phyloP scores from a whole-genome alignment of 2,797 vertebrate genomes.

The Gallinago solitaria region DNA sequence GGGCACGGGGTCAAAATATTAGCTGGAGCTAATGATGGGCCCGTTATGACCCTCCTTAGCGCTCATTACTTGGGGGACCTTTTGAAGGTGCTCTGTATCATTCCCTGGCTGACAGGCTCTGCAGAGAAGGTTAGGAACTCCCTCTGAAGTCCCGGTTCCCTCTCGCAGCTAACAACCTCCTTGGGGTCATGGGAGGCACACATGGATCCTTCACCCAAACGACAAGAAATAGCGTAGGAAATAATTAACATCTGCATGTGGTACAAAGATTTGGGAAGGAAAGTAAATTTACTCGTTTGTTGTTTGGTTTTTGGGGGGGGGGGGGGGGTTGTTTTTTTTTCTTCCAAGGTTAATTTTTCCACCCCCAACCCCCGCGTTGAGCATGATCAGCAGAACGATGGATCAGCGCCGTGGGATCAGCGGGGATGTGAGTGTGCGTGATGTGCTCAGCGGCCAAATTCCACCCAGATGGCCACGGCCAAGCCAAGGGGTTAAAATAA shows the following conservation, averaged over 20 bases:
- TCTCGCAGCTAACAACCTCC: slow-evolving; percentile 13
- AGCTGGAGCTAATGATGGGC: slow-evolving; percentile 58
- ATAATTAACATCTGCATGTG: slow-evolving; percentile 67
- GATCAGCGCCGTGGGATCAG: neutral
- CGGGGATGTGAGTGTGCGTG: neutral
- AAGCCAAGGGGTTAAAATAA: slow-evolving; percentile 51
- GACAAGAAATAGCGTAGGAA: slow-evolving; percentile 57
- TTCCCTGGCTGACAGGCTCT: slow-evolving; percentile 60
- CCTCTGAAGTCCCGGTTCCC: slow-evolving; percentile 61
- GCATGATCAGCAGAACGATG: slow-evolving; percentile 23
- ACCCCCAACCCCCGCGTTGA: neutral
- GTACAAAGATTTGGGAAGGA: slow-evolving; percentile 36
- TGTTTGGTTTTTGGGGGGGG: neutral
- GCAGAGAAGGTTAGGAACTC: slow-evolving; percentile 54
- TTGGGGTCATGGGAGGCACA: slow-evolving; percentile 61
- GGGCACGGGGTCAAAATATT: slow-evolving; percentile 68
- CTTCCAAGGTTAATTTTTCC: slow-evolving; percentile 17
- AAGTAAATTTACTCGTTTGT: slow-evolving; percentile 45
- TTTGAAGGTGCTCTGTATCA: slow-evolving; percentile 71
- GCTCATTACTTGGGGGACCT: slow-evolving; percentile 63
- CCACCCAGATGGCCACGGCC: neutral
- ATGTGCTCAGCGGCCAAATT: neutral
- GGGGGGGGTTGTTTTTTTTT: neutral
- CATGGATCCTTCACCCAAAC: slow-evolving; percentile 56
- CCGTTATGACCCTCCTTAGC: slow-evolving; percentile 56